These are phyloP conservation scores for Chrysolina americana DNA, from an alignment of 2,888 invertebrate genomes.

Conservation along the genomic window DNA sequence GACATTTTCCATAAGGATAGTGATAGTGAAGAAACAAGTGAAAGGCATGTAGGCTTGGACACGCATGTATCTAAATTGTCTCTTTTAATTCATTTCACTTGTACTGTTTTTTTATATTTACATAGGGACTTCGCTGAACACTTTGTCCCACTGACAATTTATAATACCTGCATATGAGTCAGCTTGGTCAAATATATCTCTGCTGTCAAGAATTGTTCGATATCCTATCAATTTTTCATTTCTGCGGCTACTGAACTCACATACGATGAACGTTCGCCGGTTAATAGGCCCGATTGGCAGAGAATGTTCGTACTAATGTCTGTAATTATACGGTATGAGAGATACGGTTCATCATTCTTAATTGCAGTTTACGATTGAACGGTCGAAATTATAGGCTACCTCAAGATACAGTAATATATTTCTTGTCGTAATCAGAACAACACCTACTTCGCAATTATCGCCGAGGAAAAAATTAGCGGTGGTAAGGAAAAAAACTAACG, in stretches of 20 bases:
- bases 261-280: conserved; percentile 27
- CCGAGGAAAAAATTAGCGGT: neutral
- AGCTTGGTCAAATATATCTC: neutral
- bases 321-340: conserved; percentile 37
- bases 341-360: conserved; percentile 39
- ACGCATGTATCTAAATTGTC: no score
- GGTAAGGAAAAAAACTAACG: neutral
- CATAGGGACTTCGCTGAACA: neutral
- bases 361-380: conserved; percentile 40
- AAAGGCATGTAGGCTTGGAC: no score
- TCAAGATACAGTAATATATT: conserved; percentile 29
- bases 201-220: neutral
- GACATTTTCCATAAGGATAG: no score
- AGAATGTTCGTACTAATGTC: conserved; percentile 32
- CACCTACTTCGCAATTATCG: conserved; percentile 22
- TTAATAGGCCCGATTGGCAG: conserved; percentile 32
- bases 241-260: conserved; percentile 37
- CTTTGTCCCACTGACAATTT: neutral
- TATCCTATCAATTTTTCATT: conserved; percentile 22
- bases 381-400: conserved; percentile 42
- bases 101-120: no score
- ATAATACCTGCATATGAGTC: neutral
- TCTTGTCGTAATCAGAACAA: conserved; percentile 33
- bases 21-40: no score
- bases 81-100: no score